Percentiles rank a stretch among this genome's conserved stretches.
Evolutionary conservation across 64 coral and sea anemone genomes (phyloP).

Genomic region (Montipora cactus): DNA sequence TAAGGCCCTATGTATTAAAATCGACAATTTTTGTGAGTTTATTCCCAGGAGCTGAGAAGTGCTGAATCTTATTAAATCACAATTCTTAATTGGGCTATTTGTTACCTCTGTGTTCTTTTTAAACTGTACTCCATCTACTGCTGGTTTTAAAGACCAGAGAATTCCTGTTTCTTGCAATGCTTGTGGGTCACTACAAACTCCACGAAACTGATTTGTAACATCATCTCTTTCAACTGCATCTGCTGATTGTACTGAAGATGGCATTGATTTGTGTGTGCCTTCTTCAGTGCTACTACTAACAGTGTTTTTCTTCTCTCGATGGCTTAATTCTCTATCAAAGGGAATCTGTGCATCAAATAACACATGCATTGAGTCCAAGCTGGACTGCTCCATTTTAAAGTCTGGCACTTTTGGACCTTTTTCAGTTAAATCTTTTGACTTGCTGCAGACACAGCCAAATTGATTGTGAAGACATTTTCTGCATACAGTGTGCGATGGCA

Average conservation of each 20-base stretch:
- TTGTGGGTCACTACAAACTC: neutral
- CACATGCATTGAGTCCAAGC: too few species aligned
- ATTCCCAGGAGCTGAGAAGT: too few species aligned
- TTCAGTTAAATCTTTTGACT: neutral
- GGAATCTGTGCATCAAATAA: neutral
- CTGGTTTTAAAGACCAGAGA: neutral
- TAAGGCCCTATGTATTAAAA: too few species aligned
- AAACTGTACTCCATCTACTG: slow-evolving; percentile 64
- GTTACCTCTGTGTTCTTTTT: slow-evolving; percentile 67
- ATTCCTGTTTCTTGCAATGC: neutral
- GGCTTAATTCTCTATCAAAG: neutral
- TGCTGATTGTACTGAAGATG: neutral
- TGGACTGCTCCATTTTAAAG: neutral
- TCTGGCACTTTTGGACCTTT: neutral
- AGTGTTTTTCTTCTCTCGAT: neutral
- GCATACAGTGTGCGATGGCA: neutral
- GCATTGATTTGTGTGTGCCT: neutral
- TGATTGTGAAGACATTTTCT: neutral
- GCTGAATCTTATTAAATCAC: too few species aligned
- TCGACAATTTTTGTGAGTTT: too few species aligned
- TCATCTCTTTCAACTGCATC: neutral
- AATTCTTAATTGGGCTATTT: too few species aligned
- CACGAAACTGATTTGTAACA: neutral
- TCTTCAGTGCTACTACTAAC: neutral
- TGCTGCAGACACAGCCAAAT: neutral